phyloP scores from a whole-genome alignment of 1,140 invertebrate species.

The Drosophila ambigua region DNA sequence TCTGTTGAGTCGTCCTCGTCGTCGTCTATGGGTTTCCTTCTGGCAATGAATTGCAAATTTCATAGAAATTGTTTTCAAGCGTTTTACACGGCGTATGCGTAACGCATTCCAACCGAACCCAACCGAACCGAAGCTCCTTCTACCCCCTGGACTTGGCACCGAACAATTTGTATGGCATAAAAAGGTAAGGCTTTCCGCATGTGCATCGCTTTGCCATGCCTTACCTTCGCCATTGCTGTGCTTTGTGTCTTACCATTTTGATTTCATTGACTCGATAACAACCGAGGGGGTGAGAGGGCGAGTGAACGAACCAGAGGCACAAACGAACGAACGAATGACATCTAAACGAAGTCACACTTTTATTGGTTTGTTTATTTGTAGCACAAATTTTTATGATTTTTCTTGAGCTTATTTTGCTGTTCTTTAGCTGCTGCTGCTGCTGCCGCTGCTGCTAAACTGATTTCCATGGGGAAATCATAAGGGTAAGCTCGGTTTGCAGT shows the following conservation, averaged over 20 bases:
- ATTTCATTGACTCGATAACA: constrained; percentile 50
- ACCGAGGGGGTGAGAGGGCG: constrained; percentile 6
- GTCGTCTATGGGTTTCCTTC: constrained; percentile 25
- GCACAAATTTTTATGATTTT: constrained; percentile 73
- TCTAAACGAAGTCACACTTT: constrained; percentile 44
- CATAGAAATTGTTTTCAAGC: constrained; percentile 67
- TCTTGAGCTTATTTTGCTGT: constrained; percentile 10
- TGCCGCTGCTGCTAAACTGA: constrained; percentile 66
- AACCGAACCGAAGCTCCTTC: too few relatives aligned
- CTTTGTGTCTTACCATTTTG: constrained; percentile 32
- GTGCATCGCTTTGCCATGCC: neutral
- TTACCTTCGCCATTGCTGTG: neutral
- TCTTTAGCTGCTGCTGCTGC: constrained; percentile 39
- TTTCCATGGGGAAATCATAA: constrained; percentile 76
- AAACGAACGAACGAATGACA: constrained; percentile 2
- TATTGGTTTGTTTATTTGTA: constrained; percentile 69
- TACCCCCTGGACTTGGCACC: neutral
- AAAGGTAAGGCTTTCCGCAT: too few relatives aligned
- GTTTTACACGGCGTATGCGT: constrained; percentile 73
- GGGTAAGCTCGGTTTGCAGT: constrained; percentile 43
- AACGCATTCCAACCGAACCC: constrained; percentile 50
- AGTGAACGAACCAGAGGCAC: neutral
- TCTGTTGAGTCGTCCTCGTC: constrained; percentile 6
- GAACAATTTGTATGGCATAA: too few relatives aligned
- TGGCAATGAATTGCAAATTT: constrained; percentile 67